Evolutionary conservation across 2,797 vertebrate species (phyloP).

Genomic region (Nyctalus aviator): DNA sequence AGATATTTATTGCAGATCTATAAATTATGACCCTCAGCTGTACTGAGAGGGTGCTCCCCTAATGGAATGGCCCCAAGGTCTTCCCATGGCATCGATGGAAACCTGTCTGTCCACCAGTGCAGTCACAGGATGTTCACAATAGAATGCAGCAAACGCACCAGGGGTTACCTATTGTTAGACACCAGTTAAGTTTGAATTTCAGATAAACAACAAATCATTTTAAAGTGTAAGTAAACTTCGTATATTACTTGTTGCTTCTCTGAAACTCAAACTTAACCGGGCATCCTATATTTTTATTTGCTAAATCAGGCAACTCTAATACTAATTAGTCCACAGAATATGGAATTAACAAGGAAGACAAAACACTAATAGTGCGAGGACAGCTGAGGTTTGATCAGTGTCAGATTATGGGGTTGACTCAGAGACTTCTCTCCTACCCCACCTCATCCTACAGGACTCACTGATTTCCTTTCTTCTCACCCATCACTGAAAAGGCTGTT

Average conservation of each 20-base stretch:
- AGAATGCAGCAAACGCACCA: not conserved
- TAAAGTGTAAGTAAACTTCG: not conserved
- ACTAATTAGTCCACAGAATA: not conserved
- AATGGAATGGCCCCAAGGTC: not conserved
- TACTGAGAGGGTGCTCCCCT: not conserved
- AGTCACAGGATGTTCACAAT: not conserved
- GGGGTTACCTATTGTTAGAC: not conserved
- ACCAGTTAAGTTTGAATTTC: not conserved
- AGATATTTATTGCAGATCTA: not conserved
- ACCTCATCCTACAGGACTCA: not conserved
- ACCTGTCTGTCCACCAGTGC: not conserved
- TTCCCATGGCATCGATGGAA: not conserved
- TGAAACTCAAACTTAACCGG: constrained; percentile 53
- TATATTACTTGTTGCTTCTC: not conserved
- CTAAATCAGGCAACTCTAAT: constrained; percentile 35
- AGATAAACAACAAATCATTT: constrained; percentile 34
- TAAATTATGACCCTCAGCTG: not conserved
- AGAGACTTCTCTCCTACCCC: not conserved
- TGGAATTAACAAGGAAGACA: constrained; percentile 53
- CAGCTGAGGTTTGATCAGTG: not conserved
- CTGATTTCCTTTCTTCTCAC: constrained; percentile 34
- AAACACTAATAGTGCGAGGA: not conserved
- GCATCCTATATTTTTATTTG: constrained; percentile 40
- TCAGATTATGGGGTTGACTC: not conserved
- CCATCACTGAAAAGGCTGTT: constrained; percentile 34